A percentile compares a stretch with the other conserved stretches of the same genome.
phyloP scores from a whole-genome alignment of 2,888 invertebrate genomes.

The Sphecodes monilicornis region DNA sequence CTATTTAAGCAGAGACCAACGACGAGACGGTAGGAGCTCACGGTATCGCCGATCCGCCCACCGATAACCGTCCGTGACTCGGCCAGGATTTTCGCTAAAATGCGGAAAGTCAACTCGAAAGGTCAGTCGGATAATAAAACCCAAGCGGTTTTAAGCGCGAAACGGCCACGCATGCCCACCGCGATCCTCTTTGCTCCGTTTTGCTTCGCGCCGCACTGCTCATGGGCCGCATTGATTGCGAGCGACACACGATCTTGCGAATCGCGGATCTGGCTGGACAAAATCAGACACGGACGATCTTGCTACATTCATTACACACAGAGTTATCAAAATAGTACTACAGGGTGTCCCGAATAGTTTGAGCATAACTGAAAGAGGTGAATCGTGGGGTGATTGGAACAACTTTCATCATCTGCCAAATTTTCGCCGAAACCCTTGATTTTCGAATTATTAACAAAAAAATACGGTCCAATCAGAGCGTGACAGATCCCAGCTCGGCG shows the following conservation, averaged over 20 bases:
- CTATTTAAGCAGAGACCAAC: constrained; percentile 42
- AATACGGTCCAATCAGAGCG: too few species aligned
- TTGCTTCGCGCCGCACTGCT: background rate
- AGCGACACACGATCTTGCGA: background rate
- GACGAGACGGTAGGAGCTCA: constrained; percentile 14
- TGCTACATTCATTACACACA: background rate
- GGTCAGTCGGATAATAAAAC: constrained; percentile 60
- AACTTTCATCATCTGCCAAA: too few species aligned
- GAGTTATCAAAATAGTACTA: too few species aligned
- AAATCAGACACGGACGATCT: background rate
- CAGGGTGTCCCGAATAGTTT: too few species aligned
- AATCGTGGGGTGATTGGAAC: too few species aligned
- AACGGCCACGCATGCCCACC: constrained; percentile 14
- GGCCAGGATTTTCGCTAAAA: constrained; percentile 23
- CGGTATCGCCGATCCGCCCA: constrained; percentile 22
- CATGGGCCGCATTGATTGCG: background rate
- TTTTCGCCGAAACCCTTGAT: too few species aligned
- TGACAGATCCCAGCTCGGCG: too few species aligned
- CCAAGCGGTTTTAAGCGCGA: constrained; percentile 35
- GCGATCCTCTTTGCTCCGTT: background rate
- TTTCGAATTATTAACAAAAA: too few species aligned
- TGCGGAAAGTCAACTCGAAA: constrained; percentile 36
- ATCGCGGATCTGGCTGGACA: background rate
- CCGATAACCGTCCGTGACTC: constrained; percentile 40
- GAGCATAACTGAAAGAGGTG: too few species aligned